These are phyloP conservation scores for Chaetops frenatus DNA, from an alignment of 2,113 vertebrate species.

Conservation along the genomic window DNA sequence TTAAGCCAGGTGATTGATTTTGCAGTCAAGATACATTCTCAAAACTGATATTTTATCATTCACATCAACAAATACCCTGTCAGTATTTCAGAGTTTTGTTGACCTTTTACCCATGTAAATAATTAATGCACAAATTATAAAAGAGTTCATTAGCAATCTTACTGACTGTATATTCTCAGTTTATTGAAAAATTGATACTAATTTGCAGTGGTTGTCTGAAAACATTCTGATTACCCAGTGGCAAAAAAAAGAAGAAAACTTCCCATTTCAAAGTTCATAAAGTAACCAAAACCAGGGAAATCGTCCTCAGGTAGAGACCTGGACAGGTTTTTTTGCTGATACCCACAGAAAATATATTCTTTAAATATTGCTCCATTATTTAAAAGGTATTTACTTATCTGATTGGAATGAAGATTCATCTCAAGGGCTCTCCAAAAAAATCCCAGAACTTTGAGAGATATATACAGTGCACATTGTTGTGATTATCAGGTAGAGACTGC, in stretches of 20 bases:
- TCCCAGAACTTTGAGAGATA: neutral
- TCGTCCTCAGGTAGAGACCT: neutral
- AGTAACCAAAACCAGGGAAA: neutral
- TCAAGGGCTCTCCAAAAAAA: too few relatives aligned
- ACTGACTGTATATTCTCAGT: neutral
- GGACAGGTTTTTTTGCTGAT: neutral
- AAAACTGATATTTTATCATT: neutral
- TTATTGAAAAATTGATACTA: neutral
- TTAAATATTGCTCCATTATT: neutral
- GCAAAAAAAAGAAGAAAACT: neutral
- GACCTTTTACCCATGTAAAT: neutral
- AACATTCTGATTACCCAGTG: neutral
- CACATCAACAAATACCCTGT: neutral
- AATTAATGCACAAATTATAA: neutral
- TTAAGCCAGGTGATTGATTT: conserved; percentile 4
- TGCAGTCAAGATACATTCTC: neutral
- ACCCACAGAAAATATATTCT: neutral
- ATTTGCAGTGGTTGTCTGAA: neutral
- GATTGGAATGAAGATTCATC: neutral
- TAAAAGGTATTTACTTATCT: neutral
- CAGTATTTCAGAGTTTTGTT: neutral
- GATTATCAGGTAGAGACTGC: neutral
- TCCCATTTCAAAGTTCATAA: neutral
- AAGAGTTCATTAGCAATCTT: neutral
- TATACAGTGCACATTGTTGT: neutral